These are phyloP conservation scores for Xylota segnis DNA, from an alignment of 2,888 invertebrate genomes.

Conservation along the genomic window DNA sequence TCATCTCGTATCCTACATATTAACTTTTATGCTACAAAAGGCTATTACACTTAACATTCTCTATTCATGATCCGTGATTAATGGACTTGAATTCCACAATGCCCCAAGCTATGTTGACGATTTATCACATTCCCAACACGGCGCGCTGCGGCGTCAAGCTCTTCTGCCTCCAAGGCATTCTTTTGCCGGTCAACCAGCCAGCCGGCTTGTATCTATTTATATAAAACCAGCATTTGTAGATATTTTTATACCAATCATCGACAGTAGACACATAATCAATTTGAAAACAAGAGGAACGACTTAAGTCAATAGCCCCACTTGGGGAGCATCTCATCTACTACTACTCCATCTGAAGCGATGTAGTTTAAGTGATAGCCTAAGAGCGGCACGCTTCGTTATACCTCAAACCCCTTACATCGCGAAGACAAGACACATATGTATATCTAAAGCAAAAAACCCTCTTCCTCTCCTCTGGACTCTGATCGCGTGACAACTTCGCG, in stretches of 20 bases:
- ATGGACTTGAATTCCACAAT: no score
- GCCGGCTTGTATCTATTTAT: conserved; percentile 26
- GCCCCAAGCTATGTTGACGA: not conserved
- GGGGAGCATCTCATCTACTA: conserved; percentile 1
- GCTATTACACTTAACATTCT: no score
- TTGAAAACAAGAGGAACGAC: conserved; percentile 3
- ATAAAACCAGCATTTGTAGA: conserved; percentile 23
- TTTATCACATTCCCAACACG: not conserved
- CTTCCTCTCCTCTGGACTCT: not conserved
- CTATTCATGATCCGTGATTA: no score
- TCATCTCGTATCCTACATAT: no score
- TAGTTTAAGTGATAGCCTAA: conserved; percentile 14
- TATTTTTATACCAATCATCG: conserved; percentile 32
- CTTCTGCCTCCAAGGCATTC: not conserved
- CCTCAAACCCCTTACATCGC: no score
- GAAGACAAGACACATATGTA: no score
- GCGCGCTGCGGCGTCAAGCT: no score
- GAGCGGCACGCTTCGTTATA: conserved; percentile 28
- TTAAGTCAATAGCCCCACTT: conserved; percentile 33
- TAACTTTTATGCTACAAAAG: no score
- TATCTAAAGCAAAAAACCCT: not conserved
- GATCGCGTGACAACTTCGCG: conserved; percentile 25
- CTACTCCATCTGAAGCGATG: not conserved
- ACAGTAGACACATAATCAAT: conserved; percentile 37
- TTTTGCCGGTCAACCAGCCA: not conserved